Base-by-base conservation (phyloP, 2,888 invertebrate genomes). In the Hirtodrosophila trivittata region DNA sequence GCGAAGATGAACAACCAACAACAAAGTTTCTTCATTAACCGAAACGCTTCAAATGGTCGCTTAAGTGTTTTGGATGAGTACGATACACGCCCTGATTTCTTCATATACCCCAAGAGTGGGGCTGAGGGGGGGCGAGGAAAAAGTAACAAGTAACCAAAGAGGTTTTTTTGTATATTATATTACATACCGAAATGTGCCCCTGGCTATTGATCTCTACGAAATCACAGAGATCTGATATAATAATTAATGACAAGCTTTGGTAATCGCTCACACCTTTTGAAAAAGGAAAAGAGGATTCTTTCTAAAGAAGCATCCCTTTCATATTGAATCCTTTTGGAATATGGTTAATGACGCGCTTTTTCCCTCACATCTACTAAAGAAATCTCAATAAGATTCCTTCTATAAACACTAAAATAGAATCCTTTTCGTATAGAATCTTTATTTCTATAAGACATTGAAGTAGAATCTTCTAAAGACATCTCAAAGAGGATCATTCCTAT, bases 61-160 rank as follows among this genome's bases (percentile, higher is more conserved):
- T 85, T 87, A 84, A 84, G 84, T 87, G 84, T 87, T 84, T 84
- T 75, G 81, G 86, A 83, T 87, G 86, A 77, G 86, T 87, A 78
- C 18, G 18, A 21, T 21, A 21, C 84, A 86, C 87, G 87, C 87
- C 84, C 87, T 82, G 72, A 78, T 75, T 84, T 77, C 57, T 30
- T 68, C 55, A 68, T 74, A 39, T 16, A 7, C 13, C 1, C 6
- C 1, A 3, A 9, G 2, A 21, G n/a, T n/a, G n/a, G n/a, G n/a
- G n/a, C n/a, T n/a, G n/a, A n/a, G n/a, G n/a, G n/a, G n/a, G n/a
- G n/a, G n/a, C n/a, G n/a, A n/a, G 32, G 41, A 41, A 38, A 38
- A 26, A 30, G 58, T 52, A 41, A 72, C 66, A 70, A 66, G 56
- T 47, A 35, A 52, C 25, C 73, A 46, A 57, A 57, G 52, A 51